Evolutionary conservation across 2,888 invertebrate species (phyloP), one percentile per base, ranked within the genome.

Genomic region (Chloromyia formosa): DNA sequence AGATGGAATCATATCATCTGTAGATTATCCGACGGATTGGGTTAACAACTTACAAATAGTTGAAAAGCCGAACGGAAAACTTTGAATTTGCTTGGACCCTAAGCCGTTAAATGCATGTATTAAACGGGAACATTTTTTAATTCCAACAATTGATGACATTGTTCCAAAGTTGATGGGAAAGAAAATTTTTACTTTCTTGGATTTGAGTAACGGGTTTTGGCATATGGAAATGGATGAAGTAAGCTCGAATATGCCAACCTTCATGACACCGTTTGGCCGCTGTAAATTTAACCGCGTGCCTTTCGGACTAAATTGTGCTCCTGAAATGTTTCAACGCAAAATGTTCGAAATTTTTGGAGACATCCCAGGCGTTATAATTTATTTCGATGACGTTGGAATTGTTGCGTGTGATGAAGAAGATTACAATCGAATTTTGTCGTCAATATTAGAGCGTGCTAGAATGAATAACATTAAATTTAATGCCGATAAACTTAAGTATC

Each of bases 311-410:
- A 75, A 42, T 35, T 35, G 27, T 35, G 27, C 27, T 35, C 27
- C 27, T 4, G 27, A 35, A 7, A 35, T 35, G 27, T 83, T 83
- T 77, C 81, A 83, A 74, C 77, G 77, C 40, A 79, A 78, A 71
- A 82, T 81, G 77, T 77, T 79, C 27, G 77, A 76, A 22, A 78
- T 80, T 22, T 83, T 83, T 77, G 82, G 80, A 23, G 81, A 82
- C 61, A 82, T 83, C 42, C 78, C 80, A 16, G 80, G 81, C 5
- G 80, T 82, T 9, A 68, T 80, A 12, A 75, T 83, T 1, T 83
- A 83, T 76, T 81, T 82, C 74, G 82, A 84, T 79, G 82, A 83
- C 75, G 71, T 83, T 40, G 74, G 81, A n/a, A 79, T 83, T 18
- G 75, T 76, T 66, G 81, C 75, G 0, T 14, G 64, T 58, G 71